Evolutionary conservation across 1,140 invertebrate species (phyloP), one percentile per base, ranked within the genome.

Genomic region (Drosophila oshimai): DNA sequence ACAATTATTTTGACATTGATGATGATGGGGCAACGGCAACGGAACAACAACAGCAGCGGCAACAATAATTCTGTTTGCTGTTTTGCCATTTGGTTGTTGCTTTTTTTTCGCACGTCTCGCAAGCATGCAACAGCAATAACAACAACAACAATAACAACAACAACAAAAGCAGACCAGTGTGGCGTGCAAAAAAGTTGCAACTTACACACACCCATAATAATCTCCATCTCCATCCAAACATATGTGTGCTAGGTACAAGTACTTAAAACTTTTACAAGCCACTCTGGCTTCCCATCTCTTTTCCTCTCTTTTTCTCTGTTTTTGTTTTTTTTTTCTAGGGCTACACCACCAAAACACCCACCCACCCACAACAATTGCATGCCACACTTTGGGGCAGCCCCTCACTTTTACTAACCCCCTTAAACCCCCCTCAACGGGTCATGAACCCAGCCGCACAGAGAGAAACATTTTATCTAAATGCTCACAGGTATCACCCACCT

Each of bases 1-100:
- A 84, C 80, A 84, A 84, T 79, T 74, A 86, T 86, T 84, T 84
- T 84, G 80, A 84, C 80, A 84, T 84, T 84, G 80, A 84, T 84
- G 80, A 81, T 78, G 79, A 62, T 84, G 78, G 37, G 67, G 75
- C 41, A 70, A 44, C 42, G 55, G 28, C 54, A 71, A 49, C 68
- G 75, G 36, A 70, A 44, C 42, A 46, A 24, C 54, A 71, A 49
- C 68, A 70, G 26, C 72, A 53, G 34, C 64, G 60, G 46, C 72
- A 61, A 76, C 55, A 72, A 51, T 68, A 54, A 68, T 65, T 68
- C 61, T 44, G 47, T 54, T 68, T 64, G 55, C 62, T 47, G 57
- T 58, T 64, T 64, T 34, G 28, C 45, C 33, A 31, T 55, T 41
- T 71, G 44, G 65, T 70, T 71, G 69, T 50, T 58, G 69, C 44